These are phyloP conservation scores for Heliconius nattereri DNA, from an alignment of 1,140 invertebrate genomes.

Conservation along the genomic window DNA sequence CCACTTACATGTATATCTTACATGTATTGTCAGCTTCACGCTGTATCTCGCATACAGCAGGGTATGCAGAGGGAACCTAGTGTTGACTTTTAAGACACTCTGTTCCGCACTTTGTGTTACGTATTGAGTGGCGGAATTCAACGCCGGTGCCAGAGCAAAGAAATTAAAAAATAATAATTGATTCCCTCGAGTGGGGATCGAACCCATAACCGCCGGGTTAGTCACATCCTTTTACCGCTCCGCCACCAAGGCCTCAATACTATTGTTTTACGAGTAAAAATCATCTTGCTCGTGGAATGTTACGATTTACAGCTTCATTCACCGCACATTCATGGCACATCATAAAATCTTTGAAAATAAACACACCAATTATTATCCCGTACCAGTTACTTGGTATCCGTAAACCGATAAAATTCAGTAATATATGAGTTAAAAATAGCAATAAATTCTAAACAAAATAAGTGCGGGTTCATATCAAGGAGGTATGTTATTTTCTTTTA, in stretches of 20 bases:
- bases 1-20: no score
- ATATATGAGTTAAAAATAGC: background rate
- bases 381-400: slow-evolving; percentile 7
- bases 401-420: background rate
- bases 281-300: background rate
- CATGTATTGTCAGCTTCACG: no score
- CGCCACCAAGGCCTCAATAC: background rate
- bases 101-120: no score
- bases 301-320: slow-evolving; percentile 8
- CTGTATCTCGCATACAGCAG: no score
- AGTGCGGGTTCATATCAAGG: background rate
- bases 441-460: background rate
- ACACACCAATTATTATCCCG: background rate
- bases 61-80: no score
- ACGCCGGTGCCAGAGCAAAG: no score
- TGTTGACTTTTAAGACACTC: no score
- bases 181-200: no score
- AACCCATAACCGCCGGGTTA: no score
- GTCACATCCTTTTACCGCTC: no score
- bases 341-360: slow-evolving; percentile 15
- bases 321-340: slow-evolving; percentile 7
- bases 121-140: no score
- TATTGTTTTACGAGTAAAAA: background rate
- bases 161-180: no score
- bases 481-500: background rate